Evolutionary conservation across 2,888 invertebrate genomes (phyloP), one percentile per base, ranked within the genome.

Genomic region (Noctua janthe): DNA sequence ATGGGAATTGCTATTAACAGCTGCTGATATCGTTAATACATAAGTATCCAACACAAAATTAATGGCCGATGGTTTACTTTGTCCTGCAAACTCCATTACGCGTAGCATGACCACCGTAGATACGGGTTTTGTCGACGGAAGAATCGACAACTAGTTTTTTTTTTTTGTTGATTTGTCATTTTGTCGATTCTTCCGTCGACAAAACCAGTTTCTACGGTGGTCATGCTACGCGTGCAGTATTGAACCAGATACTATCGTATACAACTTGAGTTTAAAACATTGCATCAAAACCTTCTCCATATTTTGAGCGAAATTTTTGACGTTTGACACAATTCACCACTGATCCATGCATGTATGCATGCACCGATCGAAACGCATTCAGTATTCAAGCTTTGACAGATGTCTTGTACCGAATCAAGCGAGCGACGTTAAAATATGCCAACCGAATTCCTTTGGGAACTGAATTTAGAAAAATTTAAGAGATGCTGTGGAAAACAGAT

Each of bases 361-460:
- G 59, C 29, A 56, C 39, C 62, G 62, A 73, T 83, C 72, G 13
- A 39, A 71, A 23, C 67, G 54, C 67, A 73, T 88, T 78, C 71
- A 49, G 56, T 39, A 84, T 78, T 80, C 72, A 80, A 51, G 20
- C 69, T 80, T 74, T 76, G 87, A 85, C 66, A 59, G 72, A 80
- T 72, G 51, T 69, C 87, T 75, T 69, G 71, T 62, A 81, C 39
- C 56, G 59, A 78, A 74, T 74, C 70, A 70, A 78, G 51, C 62
- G 51, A 29, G 69, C 49, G 59, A 66, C 67, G 62, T 49, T 69
- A 69, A 84, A 87, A 71, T 79, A 74, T 84, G 56, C 69, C 51
- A 74, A 82, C 51, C 20, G 15, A 56, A 67, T 20, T 59, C 64
- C 51, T 75, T 74, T 64, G 86, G 71, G 86, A 82, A 54, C 47